Evolutionary conservation across 2,888 invertebrate genomes (phyloP).

Genomic region (Ramazzottius varieornatus): DNA sequence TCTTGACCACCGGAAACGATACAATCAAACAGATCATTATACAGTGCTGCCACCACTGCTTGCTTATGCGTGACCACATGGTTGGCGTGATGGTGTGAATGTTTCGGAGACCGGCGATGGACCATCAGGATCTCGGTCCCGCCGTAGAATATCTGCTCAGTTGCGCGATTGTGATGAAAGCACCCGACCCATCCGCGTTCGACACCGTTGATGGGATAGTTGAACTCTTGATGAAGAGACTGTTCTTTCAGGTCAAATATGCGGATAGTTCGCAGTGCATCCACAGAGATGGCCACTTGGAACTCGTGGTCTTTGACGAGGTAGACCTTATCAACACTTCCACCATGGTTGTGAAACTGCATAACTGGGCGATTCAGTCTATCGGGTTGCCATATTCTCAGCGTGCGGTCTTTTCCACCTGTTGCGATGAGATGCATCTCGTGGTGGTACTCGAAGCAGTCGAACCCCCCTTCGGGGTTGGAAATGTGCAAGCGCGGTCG

Average conservation of each 20-base stretch:
- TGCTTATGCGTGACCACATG: constrained; percentile 32
- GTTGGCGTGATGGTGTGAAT: constrained; percentile 10
- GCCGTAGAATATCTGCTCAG: neutral
- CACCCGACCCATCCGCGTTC: neutral
- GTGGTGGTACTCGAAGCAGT: constrained; percentile 20
- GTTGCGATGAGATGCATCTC: constrained; percentile 17
- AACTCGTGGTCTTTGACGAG: neutral
- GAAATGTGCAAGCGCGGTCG: constrained; percentile 25
- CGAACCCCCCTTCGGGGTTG: constrained; percentile 28
- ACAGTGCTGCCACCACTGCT: constrained; percentile 42
- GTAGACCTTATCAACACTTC: neutral
- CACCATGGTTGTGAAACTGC: constrained; percentile 35
- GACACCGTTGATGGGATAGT: neutral
- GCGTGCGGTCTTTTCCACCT: constrained; percentile 45
- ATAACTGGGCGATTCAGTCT: constrained; percentile 38
- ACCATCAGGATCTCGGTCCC: neutral
- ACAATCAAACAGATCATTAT: constrained; percentile 42
- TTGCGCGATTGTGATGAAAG: neutral
- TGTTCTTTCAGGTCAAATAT: neutral
- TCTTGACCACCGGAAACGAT: constrained; percentile 49
- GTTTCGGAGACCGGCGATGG: no score
- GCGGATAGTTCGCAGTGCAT: neutral
- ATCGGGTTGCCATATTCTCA: constrained; percentile 54
- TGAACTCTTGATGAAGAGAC: neutral
- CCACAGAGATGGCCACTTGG: neutral